These are phyloP conservation scores for Ceuthmochares aereus DNA, from an alignment of 2,113 vertebrate species.

Conservation along the genomic window DNA sequence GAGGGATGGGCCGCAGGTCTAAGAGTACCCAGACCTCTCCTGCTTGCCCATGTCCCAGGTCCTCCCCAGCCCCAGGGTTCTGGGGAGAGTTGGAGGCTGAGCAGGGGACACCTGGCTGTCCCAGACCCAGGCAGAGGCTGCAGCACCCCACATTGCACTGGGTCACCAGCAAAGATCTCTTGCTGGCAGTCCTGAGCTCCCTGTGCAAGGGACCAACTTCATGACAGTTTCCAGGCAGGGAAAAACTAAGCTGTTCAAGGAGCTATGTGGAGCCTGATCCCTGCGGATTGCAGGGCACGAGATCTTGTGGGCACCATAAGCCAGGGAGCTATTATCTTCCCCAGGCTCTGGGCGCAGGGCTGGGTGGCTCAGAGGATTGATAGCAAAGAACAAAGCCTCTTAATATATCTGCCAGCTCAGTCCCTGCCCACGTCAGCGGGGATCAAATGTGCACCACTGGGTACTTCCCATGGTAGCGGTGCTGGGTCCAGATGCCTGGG, in stretches of 20 bases:
- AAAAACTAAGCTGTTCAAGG: not conserved
- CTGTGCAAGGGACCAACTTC: not conserved
- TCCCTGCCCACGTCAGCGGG: not conserved
- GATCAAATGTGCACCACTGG: not conserved
- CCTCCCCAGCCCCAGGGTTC: not conserved
- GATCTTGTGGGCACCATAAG: constrained; percentile 35
- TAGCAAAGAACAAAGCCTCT: constrained; percentile 58
- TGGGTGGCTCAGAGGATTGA: constrained; percentile 36
- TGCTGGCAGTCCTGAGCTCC: not conserved
- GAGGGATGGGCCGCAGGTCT: not conserved
- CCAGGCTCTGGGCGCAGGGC: not conserved
- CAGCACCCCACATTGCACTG: too few species aligned
- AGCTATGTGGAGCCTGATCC: constrained; percentile 5
- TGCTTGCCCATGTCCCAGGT: not conserved
- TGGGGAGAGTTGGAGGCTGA: not conserved
- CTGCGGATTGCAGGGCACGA: not conserved
- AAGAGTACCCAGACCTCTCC: not conserved
- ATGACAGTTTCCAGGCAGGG: not conserved
- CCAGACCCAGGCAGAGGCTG: not conserved
- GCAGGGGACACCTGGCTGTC: not conserved
- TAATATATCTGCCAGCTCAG: constrained; percentile 47
- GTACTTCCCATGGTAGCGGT: not conserved
- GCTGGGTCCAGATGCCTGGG: not conserved
- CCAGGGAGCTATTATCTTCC: constrained; percentile 52
- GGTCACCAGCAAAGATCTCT: not conserved